Evolutionary conservation across 2,888 invertebrate genomes (phyloP), one percentile per base, ranked within the genome.

Genomic region (Heliconius hortense): DNA sequence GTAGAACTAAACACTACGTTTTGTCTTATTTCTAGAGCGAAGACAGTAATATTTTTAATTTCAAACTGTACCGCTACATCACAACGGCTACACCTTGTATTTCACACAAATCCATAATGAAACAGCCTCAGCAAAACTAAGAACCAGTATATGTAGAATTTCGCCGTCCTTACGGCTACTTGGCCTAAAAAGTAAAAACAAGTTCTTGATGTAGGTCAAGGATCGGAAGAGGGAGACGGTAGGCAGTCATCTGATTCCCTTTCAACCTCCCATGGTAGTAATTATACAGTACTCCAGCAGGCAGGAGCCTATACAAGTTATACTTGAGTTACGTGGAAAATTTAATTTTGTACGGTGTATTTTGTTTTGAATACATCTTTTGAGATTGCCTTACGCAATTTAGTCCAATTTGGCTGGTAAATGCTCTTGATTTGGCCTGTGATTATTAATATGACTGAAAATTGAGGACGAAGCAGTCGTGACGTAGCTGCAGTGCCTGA

Each of bases 141-240:
- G 66, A 71, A 26, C 71, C 56, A 24, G 39, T 75, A 59, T 74
- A 77, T 77, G 73, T 74, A 76, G 73, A 74, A 77, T 72, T 77
- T 79, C 60, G 62, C 75, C 77, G 75, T 79, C 76, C 75, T 77
- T 77, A 71, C 66, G 69, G 59, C 75, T 73, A 79, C 79, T 80
- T 79, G 78, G 80, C 79, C 78, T 80, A 76, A 79, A 80, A 79
- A 80, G 80, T 77, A 75, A 80, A 80, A 79, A 80, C 80, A 81
- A 80, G 78, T 78, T 78, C 71, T 76, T 75, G 63, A 79, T 80
- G 71, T 81, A 78, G 81, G 81, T 79, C 79, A 80, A 81, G 78
- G 75, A 76, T 76, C 64, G 77, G 31, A 69, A 63, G 71, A 80
- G 73, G 31, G 79, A 78, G 78, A 78, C 76, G 76, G 56, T 21